These are phyloP conservation scores for Drosophila anomalata DNA, from an alignment of 2,888 invertebrate genomes.

Conservation along the genomic window DNA sequence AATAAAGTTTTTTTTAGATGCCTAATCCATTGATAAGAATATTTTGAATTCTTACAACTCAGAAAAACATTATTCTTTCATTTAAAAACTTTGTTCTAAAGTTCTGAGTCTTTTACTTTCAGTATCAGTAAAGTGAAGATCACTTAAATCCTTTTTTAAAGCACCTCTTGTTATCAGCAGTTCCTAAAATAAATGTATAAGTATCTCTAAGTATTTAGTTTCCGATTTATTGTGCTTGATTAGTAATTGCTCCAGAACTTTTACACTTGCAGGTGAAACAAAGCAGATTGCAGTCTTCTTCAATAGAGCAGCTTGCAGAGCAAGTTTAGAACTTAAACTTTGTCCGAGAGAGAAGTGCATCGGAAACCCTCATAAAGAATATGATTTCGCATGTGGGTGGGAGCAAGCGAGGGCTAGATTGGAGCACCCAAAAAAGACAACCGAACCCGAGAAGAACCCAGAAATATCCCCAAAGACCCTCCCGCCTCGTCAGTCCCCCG, in stretches of 20 bases:
- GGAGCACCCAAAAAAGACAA: conserved; percentile 6
- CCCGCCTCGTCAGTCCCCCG: conserved; percentile 4
- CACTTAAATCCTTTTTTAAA: not conserved
- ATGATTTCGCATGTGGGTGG: not conserved
- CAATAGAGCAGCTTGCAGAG: conserved; percentile 58
- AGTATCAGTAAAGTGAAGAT: not conserved
- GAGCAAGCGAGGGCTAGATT: not conserved
- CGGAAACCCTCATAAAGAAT: not conserved
- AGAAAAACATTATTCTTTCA: not conserved
- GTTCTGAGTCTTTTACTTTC: not conserved
- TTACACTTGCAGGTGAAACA: conserved; percentile 28
- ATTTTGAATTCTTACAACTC: not conserved
- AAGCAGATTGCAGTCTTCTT: conserved; percentile 12
- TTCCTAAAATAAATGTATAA: too few relatives aligned
- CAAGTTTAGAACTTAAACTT: conserved; percentile 73
- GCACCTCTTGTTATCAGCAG: not conserved
- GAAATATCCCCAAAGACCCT: conserved; percentile 8
- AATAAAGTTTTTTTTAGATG: conserved; percentile 23
- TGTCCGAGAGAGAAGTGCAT: conserved; percentile 35
- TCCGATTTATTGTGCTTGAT: conserved; percentile 24
- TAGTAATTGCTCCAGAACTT: conserved; percentile 44
- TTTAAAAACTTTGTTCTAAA: not conserved
- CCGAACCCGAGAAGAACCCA: conserved; percentile 43
- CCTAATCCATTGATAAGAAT: conserved; percentile 6
- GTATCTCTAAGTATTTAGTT: too few relatives aligned